Evolutionary conservation across 2,888 invertebrate genomes (phyloP).

Genomic region (Aphodius sticticus): DNA sequence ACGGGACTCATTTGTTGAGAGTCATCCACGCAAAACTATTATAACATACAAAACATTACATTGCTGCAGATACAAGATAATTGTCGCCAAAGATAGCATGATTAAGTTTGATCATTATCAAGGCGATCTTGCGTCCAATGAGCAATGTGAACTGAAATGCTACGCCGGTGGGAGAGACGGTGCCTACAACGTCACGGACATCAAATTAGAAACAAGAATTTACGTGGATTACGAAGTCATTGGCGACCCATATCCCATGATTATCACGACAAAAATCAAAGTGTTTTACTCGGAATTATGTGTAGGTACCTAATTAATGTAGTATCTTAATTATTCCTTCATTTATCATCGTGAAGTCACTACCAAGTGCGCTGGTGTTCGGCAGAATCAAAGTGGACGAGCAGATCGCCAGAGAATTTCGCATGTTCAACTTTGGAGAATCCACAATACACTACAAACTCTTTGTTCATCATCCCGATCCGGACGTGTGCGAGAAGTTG

Average conservation of each 20-base stretch:
- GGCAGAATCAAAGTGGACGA: slow-evolving; percentile 50
- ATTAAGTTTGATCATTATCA: background rate
- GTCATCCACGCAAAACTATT: no score
- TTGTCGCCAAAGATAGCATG: background rate
- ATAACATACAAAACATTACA: slow-evolving; percentile 40
- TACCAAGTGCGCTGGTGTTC: slow-evolving; percentile 45
- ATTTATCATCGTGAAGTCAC: background rate
- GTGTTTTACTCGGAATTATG: slow-evolving; percentile 18
- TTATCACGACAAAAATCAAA: background rate
- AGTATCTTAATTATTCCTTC: background rate
- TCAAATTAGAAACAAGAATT: background rate
- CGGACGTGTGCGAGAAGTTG: slow-evolving; percentile 23
- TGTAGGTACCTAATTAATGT: slow-evolving; percentile 11
- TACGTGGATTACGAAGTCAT: background rate
- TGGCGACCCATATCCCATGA: background rate
- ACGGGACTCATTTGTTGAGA: no score
- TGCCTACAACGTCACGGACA: background rate
- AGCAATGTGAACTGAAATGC: background rate
- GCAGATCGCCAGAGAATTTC: slow-evolving; percentile 50
- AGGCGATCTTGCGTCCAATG: background rate
- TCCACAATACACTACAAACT: slow-evolving; percentile 56
- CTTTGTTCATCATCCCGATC: slow-evolving; percentile 32
- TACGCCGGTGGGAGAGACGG: background rate
- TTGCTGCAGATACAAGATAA: slow-evolving; percentile 27
- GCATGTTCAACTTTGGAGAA: slow-evolving; percentile 58